Percentiles rank a stretch among this genome's conserved stretches.
These are phyloP conservation scores for Agonopterix subpropinquella DNA, from an alignment of 2,888 invertebrate species.

Conservation along the genomic window DNA sequence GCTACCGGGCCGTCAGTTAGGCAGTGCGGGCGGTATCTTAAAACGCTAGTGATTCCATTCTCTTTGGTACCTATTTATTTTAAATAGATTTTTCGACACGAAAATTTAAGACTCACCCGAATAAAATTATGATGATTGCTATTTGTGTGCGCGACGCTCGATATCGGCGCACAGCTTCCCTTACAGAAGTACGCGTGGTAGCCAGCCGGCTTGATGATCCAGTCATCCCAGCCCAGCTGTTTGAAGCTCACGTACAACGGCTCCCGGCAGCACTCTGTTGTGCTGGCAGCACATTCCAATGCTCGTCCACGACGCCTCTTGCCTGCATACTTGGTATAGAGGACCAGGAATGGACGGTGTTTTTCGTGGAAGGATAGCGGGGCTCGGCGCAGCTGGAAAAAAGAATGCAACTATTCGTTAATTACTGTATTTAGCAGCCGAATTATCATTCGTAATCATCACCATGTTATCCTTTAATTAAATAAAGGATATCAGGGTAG, in stretches of 20 bases:
- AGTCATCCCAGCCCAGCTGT: conserved; percentile 91
- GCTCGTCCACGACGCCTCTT: conserved; percentile 78
- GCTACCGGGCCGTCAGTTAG: too few species aligned
- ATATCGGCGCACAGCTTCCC: conserved; percentile 85
- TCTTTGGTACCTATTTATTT: too few species aligned
- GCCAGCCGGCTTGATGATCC: conserved; percentile 88
- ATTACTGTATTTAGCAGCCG: too few species aligned
- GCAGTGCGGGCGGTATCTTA: too few species aligned
- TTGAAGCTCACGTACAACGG: conserved; percentile 88
- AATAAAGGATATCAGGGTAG: too few species aligned
- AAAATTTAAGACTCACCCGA: conserved; percentile 75
- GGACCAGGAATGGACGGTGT: conserved; percentile 84
- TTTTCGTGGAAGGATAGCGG: conserved; percentile 83
- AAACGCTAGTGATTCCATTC: too few species aligned
- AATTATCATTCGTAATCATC: too few species aligned
- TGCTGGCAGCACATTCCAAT: conserved; percentile 78
- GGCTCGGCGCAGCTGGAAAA: conserved; percentile 71
- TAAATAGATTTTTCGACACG: too few species aligned
- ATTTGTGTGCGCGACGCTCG: conserved; percentile 77
- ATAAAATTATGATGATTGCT: conserved; percentile 83
- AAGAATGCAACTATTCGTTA: background rate
- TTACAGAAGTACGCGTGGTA: conserved; percentile 93
- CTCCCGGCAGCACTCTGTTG: conserved; percentile 89
- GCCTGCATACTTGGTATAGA: conserved; percentile 84
- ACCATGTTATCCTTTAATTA: too few species aligned